phyloP scores from a whole-genome alignment of 2,113 vertebrate genomes.

The Chunga burmeisteri region DNA sequence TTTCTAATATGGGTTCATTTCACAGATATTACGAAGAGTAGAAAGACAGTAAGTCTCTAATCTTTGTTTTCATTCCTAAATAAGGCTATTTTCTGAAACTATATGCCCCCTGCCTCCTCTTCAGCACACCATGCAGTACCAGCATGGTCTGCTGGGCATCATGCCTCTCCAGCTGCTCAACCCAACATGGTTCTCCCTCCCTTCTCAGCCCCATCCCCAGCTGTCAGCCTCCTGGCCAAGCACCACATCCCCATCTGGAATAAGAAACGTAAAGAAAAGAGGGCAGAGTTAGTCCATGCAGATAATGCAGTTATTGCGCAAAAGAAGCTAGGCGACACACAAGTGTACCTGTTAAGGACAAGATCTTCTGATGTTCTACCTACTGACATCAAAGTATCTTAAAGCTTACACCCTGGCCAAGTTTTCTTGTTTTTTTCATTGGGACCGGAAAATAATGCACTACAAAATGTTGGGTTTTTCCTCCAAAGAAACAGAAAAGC shows the following conservation, averaged over 20 bases:
- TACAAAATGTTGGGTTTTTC: background rate
- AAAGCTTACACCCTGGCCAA: background rate
- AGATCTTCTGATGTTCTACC: background rate
- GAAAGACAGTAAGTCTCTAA: background rate
- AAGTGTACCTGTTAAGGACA: background rate
- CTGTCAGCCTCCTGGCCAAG: accelerated
- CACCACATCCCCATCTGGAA: background rate
- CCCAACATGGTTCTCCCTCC: background rate
- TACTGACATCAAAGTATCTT: background rate
- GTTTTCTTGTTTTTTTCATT: background rate
- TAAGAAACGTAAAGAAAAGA: background rate
- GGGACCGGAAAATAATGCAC: background rate
- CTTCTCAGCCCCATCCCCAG: background rate
- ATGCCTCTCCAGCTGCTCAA: background rate
- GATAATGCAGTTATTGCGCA: background rate
- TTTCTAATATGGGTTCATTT: background rate
- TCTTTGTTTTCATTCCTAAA: background rate
- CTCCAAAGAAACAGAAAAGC: background rate
- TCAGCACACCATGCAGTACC: background rate
- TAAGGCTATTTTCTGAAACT: background rate
- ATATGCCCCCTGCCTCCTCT: background rate
- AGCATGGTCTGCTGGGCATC: background rate
- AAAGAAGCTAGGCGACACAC: background rate
- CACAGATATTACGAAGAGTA: background rate
- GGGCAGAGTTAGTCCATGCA: background rate